Conservation (phyloP, 2,888 invertebrate species). For the Podotricha telesiphe region DNA sequence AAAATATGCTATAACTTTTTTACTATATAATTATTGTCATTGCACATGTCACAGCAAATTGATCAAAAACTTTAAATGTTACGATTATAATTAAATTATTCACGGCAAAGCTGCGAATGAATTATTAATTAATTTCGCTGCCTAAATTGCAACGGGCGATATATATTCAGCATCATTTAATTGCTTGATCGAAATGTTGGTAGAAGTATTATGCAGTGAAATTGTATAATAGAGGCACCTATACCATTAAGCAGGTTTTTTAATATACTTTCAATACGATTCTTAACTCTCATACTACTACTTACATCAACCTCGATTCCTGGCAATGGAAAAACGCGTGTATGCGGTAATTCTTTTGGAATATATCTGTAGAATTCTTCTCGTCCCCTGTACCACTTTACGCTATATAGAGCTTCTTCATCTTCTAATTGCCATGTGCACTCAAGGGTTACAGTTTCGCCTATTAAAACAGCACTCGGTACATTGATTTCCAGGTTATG, state of each 20-base stretch:
- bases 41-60: neutral
- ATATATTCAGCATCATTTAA: conserved; percentile 13
- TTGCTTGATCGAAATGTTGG: neutral
- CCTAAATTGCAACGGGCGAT: conserved; percentile 18
- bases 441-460: conserved; percentile 88
- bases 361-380: conserved; percentile 92
- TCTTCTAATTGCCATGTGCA: conserved; percentile 90
- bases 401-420: conserved; percentile 88
- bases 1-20: conserved; percentile 1
- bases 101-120: conserved; percentile 8
- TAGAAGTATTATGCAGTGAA: neutral
- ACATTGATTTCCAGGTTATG: conserved; percentile 88
- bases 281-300: conserved; percentile 48
- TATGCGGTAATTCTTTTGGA: conserved; percentile 90
- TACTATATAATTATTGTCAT: neutral
- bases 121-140: conserved; percentile 14
- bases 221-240: neutral
- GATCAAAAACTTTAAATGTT: neutral
- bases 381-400: conserved; percentile 91
- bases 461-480: conserved; percentile 88
- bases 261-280: neutral
- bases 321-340: conserved; percentile 87
- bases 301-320: conserved; percentile 90
- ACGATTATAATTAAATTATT: conserved; percentile 9
- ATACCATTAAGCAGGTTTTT: no score